Evolutionary conservation across 2,888 invertebrate genomes (phyloP), one percentile per base, ranked within the genome.

Genomic region (Napeogenes sylphis): DNA sequence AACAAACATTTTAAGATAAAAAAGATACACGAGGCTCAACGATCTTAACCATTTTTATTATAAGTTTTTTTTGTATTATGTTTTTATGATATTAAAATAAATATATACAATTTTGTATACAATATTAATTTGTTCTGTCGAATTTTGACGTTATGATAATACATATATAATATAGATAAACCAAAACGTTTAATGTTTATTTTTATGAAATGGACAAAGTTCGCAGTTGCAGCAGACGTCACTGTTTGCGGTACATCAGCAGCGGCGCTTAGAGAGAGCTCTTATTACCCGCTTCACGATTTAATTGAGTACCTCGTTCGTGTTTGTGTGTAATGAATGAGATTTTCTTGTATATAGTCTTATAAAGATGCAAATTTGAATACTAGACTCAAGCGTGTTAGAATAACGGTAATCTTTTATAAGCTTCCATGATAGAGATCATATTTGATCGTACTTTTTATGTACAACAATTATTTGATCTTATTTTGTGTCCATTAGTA

Each of bases 291-390:
- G 68, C 68, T 66, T 72, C 64, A 68, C 69, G 70, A 75, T 78
- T 76, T 77, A 81, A 80, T 79, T 78, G 74, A 74, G 73, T 74
- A 70, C 66, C 63, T 63, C 64, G 63, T 63, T 68, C 61, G 63
- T 64, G 64, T 68, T 69, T 69, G 65, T 65, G 65, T 63, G 65
- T 66, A 68, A 71, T 64, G 64, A 68, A 65, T 70, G 59, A 65
- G 70, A 66, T 71, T 70, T 70, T 70, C 68, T 63, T 68, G 59
- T 65, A 55, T 62, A 65, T 30, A 53, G 55, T 54, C 59, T 30
- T 64, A 63, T 57, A 64, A 65, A 69, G 61, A 68, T 63, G 63
- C 61, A 59, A 61, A 64, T 68, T 68, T 64, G 69, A 66, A 68
- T 69, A 66, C 65, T 58, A 53, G 55, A 57, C 63, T 68, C 61